Evolutionary conservation across 64 coral and sea anemone species (phyloP).

Genomic region (Porites australiensis): DNA sequence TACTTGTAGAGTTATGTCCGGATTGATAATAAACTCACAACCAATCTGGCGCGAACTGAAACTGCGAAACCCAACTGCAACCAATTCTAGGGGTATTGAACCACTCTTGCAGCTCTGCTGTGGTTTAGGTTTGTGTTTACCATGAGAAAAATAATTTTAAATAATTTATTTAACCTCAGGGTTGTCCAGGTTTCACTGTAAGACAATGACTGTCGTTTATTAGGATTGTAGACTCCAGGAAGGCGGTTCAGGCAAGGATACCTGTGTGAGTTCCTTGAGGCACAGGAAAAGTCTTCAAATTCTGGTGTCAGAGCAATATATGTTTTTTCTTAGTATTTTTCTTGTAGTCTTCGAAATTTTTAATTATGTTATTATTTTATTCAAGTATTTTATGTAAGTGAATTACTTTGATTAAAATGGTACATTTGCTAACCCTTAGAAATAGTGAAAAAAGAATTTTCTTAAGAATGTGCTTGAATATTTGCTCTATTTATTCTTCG

Average conservation of each 20-base stretch:
- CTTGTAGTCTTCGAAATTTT: slow-evolving; percentile 3
- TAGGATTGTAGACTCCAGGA: slow-evolving; percentile 25
- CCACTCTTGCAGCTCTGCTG: slow-evolving; percentile 17
- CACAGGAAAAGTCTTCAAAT: slow-evolving; percentile 31
- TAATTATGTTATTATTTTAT: background rate
- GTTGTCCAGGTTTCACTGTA: slow-evolving; percentile 12
- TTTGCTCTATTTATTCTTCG: no score
- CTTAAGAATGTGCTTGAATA: background rate
- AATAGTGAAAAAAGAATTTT: background rate
- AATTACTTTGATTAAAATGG: no score
- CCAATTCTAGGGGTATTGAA: background rate
- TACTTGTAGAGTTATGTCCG: background rate
- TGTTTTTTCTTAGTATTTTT: background rate
- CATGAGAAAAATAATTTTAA: background rate
- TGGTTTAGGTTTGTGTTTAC: background rate
- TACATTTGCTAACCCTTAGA: no score
- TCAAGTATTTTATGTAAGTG: background rate
- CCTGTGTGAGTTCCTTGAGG: slow-evolving; percentile 21
- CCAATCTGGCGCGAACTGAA: background rate
- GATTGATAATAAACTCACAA: background rate
- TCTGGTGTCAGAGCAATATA: slow-evolving; percentile 4
- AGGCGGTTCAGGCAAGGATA: slow-evolving; percentile 53
- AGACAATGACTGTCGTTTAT: slow-evolving; percentile 14
- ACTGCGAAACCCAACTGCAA: slow-evolving; percentile 3
- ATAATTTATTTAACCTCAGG: slow-evolving; percentile 7